A percentile compares a stretch with the other conserved stretches of the same genome.
These are phyloP conservation scores for Luperina nickerlii DNA, from an alignment of 2,888 invertebrate genomes.

Conservation along the genomic window DNA sequence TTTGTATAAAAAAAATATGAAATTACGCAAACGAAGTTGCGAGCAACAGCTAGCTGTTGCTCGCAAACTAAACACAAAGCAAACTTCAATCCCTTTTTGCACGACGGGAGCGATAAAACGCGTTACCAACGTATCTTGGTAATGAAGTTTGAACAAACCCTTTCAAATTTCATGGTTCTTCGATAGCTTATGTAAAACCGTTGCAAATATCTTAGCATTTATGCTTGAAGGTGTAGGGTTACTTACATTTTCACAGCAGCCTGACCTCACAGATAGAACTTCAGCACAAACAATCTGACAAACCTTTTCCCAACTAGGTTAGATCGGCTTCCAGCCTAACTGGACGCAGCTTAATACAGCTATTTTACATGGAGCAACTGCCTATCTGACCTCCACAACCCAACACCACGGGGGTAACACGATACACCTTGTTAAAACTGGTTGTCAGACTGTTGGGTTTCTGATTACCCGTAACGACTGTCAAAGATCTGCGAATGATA, in stretches of 20 bases:
- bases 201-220: slow-evolving; percentile 12
- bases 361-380: no score
- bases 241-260: background rate
- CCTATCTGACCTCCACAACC: no score
- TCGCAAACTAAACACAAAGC: background rate
- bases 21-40: background rate
- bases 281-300: background rate
- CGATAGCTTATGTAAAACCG: background rate
- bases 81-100: background rate
- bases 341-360: no score
- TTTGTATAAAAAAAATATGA: background rate
- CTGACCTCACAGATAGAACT: background rate
- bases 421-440: no score
- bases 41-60: background rate
- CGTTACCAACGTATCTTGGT: background rate
- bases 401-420: no score
- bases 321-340: no score
- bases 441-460: no score
- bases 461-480: no score
- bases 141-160: slow-evolving; percentile 14
- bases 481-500: no score
- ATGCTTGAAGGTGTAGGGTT: background rate
- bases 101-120: background rate
- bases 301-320: no score
- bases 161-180: slow-evolving; percentile 13